Evolutionary conservation across 2,888 invertebrate genomes (phyloP), one percentile per base, ranked within the genome.

Genomic region (Gastracanthus pulcherrimus): DNA sequence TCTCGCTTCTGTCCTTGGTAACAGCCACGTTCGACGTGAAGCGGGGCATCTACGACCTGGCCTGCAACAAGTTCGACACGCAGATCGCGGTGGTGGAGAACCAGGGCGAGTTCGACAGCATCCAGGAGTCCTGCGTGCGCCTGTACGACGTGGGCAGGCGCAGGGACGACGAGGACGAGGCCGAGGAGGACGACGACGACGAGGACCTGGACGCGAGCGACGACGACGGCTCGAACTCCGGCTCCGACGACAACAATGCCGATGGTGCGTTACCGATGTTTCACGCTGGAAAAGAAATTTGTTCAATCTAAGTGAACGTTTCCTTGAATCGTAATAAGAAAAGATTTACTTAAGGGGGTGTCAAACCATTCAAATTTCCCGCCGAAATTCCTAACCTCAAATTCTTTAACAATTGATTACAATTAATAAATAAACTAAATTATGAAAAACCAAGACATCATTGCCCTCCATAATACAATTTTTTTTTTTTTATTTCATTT

Each of bases 1-100:
- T n/a, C n/a, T n/a, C n/a, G n/a, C n/a, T n/a, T n/a, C n/a, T n/a
- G n/a, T n/a, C n/a, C n/a, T n/a, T n/a, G n/a, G n/a, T n/a, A n/a
- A n/a, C 93, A 95, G 98, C 98, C 0, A 99, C 98, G 0, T 95
- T 97, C 84, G 98, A 99, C 92, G 97, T 98, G 23, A 98, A 98
- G 90, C 95, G 96, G 83, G 96, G 96, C 87, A 97, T 99, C 76
- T 96, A 96, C 90, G 96, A 97, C 88, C 92, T 99, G 84, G 95
- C 96, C 79, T 95, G 97, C 80, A 97, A 97, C 86, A 94, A 94
- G 64, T 95, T 94, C 88, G 98, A 98, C 87, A 96, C 96, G 38
- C 96, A 97, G 91, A 95, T 99, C 84, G 97, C 97, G 0, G 93
- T 98, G 0, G 97, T 99, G 0, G 99, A 99, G 93, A 97, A 97